Percentiles rank a stretch among this genome's conserved stretches.
Evolutionary conservation across 1,140 invertebrate genomes (phyloP).

Genomic region (Aporrectodea caliginosa): DNA sequence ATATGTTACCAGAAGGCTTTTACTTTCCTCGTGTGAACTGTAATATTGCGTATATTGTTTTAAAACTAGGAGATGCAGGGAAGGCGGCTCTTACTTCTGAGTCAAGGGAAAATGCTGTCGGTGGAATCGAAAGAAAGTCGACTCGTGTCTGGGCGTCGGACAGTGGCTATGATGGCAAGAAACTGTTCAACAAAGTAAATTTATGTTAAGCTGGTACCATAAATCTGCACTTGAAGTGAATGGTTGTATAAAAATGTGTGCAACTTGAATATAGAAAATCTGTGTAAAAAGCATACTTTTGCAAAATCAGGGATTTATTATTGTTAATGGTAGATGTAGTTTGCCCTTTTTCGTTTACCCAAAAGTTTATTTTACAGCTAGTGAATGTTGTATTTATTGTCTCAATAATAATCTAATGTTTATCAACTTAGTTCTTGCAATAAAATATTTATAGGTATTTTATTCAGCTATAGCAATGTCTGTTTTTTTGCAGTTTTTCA

Average conservation of each 20-base stretch:
- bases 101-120: constrained; percentile 58
- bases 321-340: no score
- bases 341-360: no score
- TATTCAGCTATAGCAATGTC: neutral
- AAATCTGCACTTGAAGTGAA: no score
- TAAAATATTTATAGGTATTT: neutral
- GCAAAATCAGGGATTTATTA: no score
- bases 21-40: no score
- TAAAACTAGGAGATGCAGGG: constrained; percentile 58
- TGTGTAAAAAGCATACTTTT: no score
- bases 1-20: no score
- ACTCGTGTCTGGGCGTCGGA: constrained; percentile 84
- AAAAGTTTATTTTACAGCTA: no score
- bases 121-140: constrained; percentile 74
- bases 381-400: neutral
- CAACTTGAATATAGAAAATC: no score
- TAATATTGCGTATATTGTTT: no score
- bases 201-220: no score
- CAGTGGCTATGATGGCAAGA: constrained; percentile 73
- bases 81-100: constrained; percentile 56
- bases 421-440: constrained; percentile 3
- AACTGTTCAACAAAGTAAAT: constrained; percentile 60
- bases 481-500: constrained; percentile 69
- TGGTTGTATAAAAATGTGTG: no score
- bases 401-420: neutral